Evolutionary conservation across 2,797 vertebrate species (phyloP), one percentile per base, ranked within the genome.

Genomic region (Eulemur mongoz): DNA sequence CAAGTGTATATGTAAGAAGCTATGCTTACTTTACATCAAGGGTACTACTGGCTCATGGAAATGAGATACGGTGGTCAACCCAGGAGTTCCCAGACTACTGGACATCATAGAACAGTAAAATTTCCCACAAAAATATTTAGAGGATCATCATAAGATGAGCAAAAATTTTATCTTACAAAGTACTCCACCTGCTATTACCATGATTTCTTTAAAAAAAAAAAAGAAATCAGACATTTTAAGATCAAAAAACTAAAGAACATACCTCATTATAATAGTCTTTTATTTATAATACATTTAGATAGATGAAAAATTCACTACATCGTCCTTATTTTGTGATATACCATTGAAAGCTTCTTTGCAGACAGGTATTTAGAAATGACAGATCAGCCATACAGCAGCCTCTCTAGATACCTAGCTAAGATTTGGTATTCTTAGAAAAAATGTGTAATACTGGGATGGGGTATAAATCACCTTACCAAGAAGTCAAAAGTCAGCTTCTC

Each of bases 281-380:
- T 86, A 81, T 95, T 88, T 80, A 89, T 35, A 89, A 93, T 92
- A 75, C 27, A 90, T 40, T 93, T 65, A 82, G n/a, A 67, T 65
- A 48, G 7, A 81, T 40, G 30, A 40, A 93, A 90, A 90, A n/a
- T n/a, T 75, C 38, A 59, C 52, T 61, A 79, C 14, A 73, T 45
- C 14, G 13, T 78, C 54, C 70, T 72, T 90, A 78, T 91, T 86
- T 86, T 8, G 1, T 70, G n/a, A 48, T 72, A 70, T 52, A 48
- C 22, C 45, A 82, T 15, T 90, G 35, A 72, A 91, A 93, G 91
- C 9, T 40, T 59, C 61, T 57, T 70, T 81, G 43, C 75, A 86
- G 72, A 69, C 30, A 81, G 20, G 25, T 65, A 82, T 92, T 91
- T 88, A 94, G 50, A 95, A 94, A 93, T 76, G 48, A 83, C 50